Evolutionary conservation across 2,797 vertebrate genomes (phyloP).

Genomic region (Australoheros facetus): DNA sequence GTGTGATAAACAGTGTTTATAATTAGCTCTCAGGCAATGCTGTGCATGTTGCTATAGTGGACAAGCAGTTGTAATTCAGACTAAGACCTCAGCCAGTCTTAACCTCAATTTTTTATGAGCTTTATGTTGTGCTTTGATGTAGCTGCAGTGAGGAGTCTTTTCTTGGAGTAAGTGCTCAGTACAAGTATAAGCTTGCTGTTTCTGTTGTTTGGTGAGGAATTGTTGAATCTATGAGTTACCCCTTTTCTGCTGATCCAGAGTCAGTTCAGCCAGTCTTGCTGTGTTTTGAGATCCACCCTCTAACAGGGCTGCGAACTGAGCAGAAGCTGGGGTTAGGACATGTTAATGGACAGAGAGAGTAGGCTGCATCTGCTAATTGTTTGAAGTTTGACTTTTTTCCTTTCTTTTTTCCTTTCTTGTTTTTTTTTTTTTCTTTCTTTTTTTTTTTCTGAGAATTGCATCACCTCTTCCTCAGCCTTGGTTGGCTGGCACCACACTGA

Average conservation of each 20-base stretch:
- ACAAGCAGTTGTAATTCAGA: not conserved
- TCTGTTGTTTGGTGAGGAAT: not conserved
- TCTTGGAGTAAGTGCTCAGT: not conserved
- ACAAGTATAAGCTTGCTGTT: not conserved
- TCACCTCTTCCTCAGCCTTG: not conserved
- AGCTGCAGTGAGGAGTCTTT: not conserved
- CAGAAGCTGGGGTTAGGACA: too few relatives aligned
- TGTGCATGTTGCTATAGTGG: slow-evolving; percentile 1
- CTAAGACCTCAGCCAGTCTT: not conserved
- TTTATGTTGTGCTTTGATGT: not conserved
- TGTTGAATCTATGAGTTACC: not conserved
- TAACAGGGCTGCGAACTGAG: not conserved
- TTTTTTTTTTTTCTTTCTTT: too few relatives aligned
- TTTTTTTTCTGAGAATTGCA: not conserved
- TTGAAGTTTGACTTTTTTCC: not conserved
- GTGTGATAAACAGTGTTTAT: slow-evolving; percentile 11
- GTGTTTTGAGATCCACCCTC: not conserved
- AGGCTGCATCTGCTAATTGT: not conserved
- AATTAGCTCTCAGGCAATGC: not conserved
- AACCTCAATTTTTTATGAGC: not conserved
- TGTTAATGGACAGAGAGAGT: too few relatives aligned
- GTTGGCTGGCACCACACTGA: not conserved
- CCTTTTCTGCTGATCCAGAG: too few relatives aligned
- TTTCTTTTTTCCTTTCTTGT: too few relatives aligned
- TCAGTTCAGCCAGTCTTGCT: not conserved